A percentile compares a stretch with the other conserved stretches of the same genome.
Evolutionary conservation across 2,113 vertebrate genomes (phyloP).

Genomic region (Amphiprion ocellaris): DNA sequence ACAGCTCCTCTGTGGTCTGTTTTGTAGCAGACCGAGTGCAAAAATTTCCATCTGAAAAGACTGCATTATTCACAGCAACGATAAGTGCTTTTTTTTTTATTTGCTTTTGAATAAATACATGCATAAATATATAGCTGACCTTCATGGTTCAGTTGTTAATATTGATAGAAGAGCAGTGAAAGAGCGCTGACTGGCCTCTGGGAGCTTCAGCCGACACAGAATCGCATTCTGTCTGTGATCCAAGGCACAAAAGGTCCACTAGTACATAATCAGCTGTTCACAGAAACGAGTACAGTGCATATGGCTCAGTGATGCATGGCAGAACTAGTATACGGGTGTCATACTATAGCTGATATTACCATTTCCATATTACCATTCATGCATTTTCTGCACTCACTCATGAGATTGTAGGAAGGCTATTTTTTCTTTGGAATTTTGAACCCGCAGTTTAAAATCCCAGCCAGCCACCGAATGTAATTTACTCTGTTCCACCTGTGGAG

Average conservation of each 20-base stretch:
- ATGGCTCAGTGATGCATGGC: too few species aligned
- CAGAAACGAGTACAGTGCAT: too few species aligned
- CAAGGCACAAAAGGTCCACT: background rate
- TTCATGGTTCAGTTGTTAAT: background rate
- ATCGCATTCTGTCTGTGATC: background rate
- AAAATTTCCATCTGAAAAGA: background rate
- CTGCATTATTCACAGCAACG: background rate
- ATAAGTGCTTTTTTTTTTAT: background rate
- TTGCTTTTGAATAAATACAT: background rate
- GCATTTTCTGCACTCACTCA: too few species aligned
- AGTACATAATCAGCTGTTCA: background rate
- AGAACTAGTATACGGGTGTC: too few species aligned
- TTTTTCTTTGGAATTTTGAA: too few species aligned
- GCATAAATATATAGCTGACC: background rate
- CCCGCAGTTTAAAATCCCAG: too few species aligned
- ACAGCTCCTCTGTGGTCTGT: background rate
- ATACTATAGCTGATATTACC: too few species aligned
- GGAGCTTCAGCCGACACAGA: constrained; percentile 11
- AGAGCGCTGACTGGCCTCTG: background rate
- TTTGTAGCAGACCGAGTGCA: background rate
- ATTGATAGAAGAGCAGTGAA: background rate
- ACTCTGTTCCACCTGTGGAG: too few species aligned
- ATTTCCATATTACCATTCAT: too few species aligned
- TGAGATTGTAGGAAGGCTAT: too few species aligned
- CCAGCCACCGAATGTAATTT: too few species aligned